A percentile compares a stretch with the other conserved stretches of the same genome.
phyloP scores from a whole-genome alignment of 2,113 vertebrate genomes.

The Ceyx margarethae region DNA sequence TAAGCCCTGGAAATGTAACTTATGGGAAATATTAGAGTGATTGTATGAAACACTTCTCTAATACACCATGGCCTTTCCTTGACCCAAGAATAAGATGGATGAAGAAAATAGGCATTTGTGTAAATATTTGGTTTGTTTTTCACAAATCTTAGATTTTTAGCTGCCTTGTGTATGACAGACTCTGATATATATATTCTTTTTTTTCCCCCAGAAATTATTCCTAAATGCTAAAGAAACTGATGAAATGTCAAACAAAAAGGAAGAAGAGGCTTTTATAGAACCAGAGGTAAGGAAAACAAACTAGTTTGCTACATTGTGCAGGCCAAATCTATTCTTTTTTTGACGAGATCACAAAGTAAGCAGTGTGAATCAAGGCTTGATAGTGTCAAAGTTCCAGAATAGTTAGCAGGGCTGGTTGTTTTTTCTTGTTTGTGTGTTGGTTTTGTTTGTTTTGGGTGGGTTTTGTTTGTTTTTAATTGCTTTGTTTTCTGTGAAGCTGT shows the following conservation, averaged over 20 bases:
- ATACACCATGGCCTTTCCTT: not conserved
- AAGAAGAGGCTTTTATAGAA: conserved; percentile 35
- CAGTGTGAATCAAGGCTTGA: not conserved
- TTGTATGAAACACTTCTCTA: not conserved
- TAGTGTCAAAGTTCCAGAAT: not conserved
- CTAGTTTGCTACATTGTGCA: fast-evolving
- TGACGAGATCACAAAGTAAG: not conserved
- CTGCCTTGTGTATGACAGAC: not conserved
- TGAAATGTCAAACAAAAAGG: conserved; percentile 10
- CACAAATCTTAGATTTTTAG: not conserved
- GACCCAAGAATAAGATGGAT: not conserved
- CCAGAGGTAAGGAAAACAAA: conserved; percentile 68
- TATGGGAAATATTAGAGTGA: not conserved
- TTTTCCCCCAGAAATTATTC: conserved; percentile 59
- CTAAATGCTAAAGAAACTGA: conserved; percentile 20
- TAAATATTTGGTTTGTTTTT: not conserved
- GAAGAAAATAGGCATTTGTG: not conserved
- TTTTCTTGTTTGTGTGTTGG: not conserved
- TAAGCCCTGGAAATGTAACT: not conserved
- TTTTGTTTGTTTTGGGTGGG: no score
- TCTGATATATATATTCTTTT: not conserved
- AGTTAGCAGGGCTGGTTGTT: not conserved
- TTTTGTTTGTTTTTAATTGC: not conserved
- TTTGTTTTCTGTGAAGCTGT: not conserved
- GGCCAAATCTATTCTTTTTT: not conserved